Base-by-base conservation (phyloP, 2,888 invertebrate species). In the Melanophora roralis region DNA sequence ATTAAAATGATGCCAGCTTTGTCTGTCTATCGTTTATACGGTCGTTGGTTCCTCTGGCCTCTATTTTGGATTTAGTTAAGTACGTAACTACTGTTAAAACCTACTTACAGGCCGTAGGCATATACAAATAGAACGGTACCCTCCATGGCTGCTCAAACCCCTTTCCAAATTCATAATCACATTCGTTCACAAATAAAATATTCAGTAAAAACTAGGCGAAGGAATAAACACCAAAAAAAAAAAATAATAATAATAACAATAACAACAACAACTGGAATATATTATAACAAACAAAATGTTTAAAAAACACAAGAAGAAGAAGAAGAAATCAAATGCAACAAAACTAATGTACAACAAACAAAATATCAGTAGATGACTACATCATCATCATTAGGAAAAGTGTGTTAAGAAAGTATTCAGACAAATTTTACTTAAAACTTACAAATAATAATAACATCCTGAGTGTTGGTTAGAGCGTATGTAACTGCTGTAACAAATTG, bases 191-290 rank as follows among this genome's bases (percentile, higher is more conserved):
- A 34, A 45, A 32, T 14, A 68, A 60, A 73, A 45, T 19, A 75
- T 68, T 68, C 60, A 60, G 43, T 75, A 68, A n/a, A n/a, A 75
- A 75, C 75, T 75, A 68, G 73, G 78, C 78, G 68, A 69, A 74
- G 69, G 73, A 78, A 73, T 73, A 73, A 5, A 27, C 27, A 27
- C 27, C 27, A 6, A 51, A 36, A 64, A 74, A 49, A 65, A 40
- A 59, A 12, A 59, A 67, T 11, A 55, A 62, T 14, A 62, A 62
- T 16, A 57, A 65, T 9, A 67, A 68, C 36, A 67, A 47, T 36
- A 57, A 11, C 11, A 57, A 57, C 43, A 45, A 72, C 40, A 71
- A 65, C n/a, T 34, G n/a, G 62, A 72, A 77, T 71, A 77, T 77
- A 72, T 72, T 71, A 65, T 72, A 77, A 71, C 76, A 76, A 69